These are phyloP conservation scores for Morone chrysops DNA, from an alignment of 2,113 vertebrate genomes.

Conservation along the genomic window DNA sequence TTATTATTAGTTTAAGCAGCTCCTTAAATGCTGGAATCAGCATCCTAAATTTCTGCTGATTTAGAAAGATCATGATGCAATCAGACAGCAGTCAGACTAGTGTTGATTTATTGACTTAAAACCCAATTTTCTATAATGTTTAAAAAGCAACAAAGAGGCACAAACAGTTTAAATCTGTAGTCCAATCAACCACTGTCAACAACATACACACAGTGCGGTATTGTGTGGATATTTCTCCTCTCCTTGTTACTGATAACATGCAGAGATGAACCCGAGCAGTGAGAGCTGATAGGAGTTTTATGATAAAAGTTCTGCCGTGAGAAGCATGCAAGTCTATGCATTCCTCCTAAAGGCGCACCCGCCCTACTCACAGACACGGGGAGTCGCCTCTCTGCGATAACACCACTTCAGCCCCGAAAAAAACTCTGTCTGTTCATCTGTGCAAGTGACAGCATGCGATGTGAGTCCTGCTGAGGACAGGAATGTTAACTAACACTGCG, in stretches of 20 bases:
- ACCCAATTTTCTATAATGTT: neutral
- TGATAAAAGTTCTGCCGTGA: constrained; percentile 33
- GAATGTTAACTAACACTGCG: constrained; percentile 58
- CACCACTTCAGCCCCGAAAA: neutral
- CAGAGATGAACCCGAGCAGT: neutral
- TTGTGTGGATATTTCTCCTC: neutral
- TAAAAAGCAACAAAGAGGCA: neutral
- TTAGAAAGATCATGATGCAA: neutral
- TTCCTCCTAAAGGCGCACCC: constrained; percentile 61
- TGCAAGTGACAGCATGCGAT: constrained; percentile 57
- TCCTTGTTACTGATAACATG: constrained; percentile 12
- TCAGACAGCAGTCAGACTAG: neutral
- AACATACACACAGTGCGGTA: neutral
- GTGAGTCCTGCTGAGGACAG: constrained; percentile 20
- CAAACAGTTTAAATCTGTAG: neutral
- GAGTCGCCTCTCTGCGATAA: constrained; percentile 29
- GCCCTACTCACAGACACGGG: constrained; percentile 42
- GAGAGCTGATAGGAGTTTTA: constrained; percentile 28
- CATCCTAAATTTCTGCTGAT: neutral
- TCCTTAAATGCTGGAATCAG: neutral
- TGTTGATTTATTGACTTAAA: constrained; percentile 7
- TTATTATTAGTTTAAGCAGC: neutral
- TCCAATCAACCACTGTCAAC: neutral
- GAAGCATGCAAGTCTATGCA: constrained; percentile 16
- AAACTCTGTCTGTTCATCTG: neutral